These are phyloP conservation scores for Psix sp. DNA, from an alignment of 1,140 invertebrate species.

Conservation along the genomic window DNA sequence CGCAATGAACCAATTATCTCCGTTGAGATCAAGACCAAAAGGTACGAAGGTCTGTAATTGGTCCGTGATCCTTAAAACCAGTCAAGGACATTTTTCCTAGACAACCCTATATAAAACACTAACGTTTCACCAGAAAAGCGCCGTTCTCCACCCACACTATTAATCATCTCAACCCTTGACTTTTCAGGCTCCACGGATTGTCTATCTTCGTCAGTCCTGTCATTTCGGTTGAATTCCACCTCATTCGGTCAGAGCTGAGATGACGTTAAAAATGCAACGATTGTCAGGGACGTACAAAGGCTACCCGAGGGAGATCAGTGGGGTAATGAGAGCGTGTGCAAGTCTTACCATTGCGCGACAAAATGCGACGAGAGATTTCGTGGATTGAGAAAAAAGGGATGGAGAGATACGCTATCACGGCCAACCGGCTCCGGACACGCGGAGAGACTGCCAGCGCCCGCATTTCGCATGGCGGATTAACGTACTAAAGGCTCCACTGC, in stretches of 20 bases:
- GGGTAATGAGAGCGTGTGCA: neutral
- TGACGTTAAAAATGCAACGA: too few species aligned
- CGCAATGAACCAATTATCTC: slow-evolving; percentile 49
- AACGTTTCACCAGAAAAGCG: too few species aligned
- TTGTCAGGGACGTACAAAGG: too few species aligned
- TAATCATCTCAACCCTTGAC: too few species aligned
- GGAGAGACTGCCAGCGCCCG: slow-evolving; percentile 71
- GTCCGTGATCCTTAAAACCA: slow-evolving; percentile 12
- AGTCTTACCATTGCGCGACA: slow-evolving; percentile 66
- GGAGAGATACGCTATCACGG: slow-evolving; percentile 45
- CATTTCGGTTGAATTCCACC: too few species aligned
- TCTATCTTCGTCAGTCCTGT: too few species aligned
- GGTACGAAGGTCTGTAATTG: slow-evolving; percentile 34
- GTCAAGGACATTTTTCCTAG: slow-evolving; percentile 7
- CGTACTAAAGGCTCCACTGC: slow-evolving; percentile 66
- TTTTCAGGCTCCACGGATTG: too few species aligned
- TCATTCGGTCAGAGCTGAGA: too few species aligned
- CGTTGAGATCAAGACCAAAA: slow-evolving; percentile 26
- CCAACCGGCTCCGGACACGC: slow-evolving; percentile 73
- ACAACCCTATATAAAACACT: too few species aligned
- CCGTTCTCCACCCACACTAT: too few species aligned
- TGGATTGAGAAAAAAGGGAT: slow-evolving; percentile 23
- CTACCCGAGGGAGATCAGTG: too few species aligned
- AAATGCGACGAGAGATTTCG: slow-evolving; percentile 43
- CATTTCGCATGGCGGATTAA: slow-evolving; percentile 56